These are phyloP conservation scores for Simalia tracyae DNA, from an alignment of 2,797 vertebrate species.

Conservation along the genomic window DNA sequence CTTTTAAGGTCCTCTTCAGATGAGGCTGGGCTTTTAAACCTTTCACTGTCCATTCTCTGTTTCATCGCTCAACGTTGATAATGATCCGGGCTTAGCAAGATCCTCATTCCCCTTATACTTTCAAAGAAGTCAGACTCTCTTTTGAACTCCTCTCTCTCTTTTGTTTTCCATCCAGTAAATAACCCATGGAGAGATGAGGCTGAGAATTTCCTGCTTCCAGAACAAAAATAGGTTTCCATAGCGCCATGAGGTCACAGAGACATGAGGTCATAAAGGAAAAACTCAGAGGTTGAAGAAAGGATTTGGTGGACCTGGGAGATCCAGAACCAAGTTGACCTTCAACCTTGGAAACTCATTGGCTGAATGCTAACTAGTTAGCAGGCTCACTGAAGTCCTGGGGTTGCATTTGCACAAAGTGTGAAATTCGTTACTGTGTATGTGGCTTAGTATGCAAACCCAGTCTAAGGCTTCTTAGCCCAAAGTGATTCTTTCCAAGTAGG, in stretches of 20 bases:
- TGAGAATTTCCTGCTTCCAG: rapidly evolving
- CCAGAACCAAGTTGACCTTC: background rate
- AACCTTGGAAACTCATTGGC: background rate
- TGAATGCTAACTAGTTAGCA: background rate
- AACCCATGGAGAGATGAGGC: background rate
- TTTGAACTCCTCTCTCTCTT: background rate
- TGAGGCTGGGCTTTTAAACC: rapidly evolving
- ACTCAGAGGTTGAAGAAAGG: background rate
- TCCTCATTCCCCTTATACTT: background rate
- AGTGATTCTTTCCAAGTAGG: background rate
- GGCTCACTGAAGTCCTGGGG: background rate
- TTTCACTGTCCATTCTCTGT: background rate
- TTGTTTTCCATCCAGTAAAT: background rate
- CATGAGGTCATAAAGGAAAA: background rate
- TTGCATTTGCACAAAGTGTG: background rate
- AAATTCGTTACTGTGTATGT: background rate
- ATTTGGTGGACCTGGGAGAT: background rate
- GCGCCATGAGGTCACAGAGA: background rate
- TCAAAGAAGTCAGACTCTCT: background rate
- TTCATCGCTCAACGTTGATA: background rate
- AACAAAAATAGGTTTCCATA: background rate
- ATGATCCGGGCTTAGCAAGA: background rate
- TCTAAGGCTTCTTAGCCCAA: background rate
- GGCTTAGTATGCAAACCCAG: background rate
- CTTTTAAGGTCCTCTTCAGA: background rate